Conservation (phyloP, 2,113 vertebrate species). For the Calcarius ornatus region DNA sequence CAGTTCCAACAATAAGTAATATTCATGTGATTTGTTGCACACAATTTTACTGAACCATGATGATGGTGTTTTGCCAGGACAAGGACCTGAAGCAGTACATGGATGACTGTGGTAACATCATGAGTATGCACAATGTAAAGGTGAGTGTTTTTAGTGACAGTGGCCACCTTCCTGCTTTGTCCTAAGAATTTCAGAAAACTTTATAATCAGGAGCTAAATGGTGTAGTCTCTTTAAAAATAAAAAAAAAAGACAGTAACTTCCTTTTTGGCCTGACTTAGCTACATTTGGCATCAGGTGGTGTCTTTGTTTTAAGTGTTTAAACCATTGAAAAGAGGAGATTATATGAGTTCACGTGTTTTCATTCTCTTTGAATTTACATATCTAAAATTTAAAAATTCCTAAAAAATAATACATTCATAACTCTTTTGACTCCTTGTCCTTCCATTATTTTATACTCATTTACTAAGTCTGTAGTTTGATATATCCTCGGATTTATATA, state of each 20-base stretch:
- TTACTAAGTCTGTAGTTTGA: not conserved
- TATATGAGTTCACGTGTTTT: not conserved
- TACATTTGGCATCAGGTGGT: not conserved
- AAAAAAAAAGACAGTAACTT: not conserved
- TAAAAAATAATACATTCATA: not conserved
- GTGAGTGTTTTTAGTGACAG: constrained; percentile 60
- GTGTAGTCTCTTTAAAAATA: not conserved
- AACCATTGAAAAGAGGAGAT: not conserved
- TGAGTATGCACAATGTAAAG: constrained; percentile 99
- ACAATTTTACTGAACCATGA: not conserved
- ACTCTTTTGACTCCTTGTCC: not conserved
- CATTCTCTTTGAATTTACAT: not conserved
- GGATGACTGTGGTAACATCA: constrained; percentile 99
- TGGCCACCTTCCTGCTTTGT: not conserved
- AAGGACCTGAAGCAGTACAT: constrained; percentile 99
- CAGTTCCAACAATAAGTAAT: not conserved
- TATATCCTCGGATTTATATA: not conserved
- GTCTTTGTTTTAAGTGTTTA: not conserved
- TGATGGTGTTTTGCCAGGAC: constrained; percentile 78
- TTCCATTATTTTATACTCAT: not conserved
- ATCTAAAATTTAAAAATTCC: not conserved
- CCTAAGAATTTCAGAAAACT: not conserved
- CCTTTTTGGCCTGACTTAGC: not conserved
- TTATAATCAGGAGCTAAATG: not conserved
- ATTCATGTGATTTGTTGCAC: not conserved